Conservation (phyloP, 2,113 vertebrate species). For the Coryphaenoides rupestris region DNA sequence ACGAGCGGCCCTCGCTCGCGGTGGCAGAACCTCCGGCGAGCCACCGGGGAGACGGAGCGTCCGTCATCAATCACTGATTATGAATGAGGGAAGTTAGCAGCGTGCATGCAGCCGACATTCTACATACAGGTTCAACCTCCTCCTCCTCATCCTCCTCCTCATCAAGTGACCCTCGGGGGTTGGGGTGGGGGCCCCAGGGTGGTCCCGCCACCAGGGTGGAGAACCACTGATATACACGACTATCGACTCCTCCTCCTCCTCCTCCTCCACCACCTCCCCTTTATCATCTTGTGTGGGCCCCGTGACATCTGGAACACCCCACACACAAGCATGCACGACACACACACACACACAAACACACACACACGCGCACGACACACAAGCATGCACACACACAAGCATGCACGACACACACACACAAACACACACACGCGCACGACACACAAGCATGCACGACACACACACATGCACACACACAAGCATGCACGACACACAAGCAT, state of each 20-base stretch:
- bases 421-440: not conserved
- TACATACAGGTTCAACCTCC: not conserved
- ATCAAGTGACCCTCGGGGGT: not conserved
- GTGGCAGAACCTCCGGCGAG: no score
- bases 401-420: not conserved
- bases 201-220: not conserved
- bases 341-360: not conserved
- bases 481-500: no score
- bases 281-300: constrained; percentile 1
- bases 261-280: not conserved
- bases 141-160: not conserved
- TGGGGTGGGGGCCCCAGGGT: not conserved
- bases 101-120: no score
- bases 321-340: not conserved
- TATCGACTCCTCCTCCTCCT: not conserved
- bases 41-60: no score
- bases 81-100: no score
- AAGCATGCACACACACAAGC: not conserved
- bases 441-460: no score
- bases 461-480: no score
- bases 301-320: not conserved
- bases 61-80: no score
- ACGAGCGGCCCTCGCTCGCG: no score
- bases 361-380: no score
- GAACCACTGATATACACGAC: not conserved